Conservation (phyloP, 2,797 vertebrate species). For the Oreortyx pictus region DNA sequence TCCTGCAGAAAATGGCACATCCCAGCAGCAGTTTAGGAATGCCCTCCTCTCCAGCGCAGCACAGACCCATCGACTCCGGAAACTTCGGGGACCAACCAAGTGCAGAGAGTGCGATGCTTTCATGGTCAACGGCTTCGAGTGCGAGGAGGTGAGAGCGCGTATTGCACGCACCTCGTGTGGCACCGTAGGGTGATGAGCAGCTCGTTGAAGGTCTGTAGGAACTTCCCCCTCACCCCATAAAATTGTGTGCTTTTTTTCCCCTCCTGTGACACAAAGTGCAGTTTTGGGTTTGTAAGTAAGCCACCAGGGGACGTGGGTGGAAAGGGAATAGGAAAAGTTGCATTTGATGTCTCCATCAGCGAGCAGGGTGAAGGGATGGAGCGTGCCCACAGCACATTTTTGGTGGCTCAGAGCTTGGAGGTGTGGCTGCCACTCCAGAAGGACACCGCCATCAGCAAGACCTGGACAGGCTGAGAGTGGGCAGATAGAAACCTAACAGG, state of each 20-base stretch:
- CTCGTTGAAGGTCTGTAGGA: not conserved
- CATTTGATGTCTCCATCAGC: too few species aligned
- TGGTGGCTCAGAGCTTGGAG: too few species aligned
- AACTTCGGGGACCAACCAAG: conserved; percentile 89
- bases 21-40: conserved; percentile 73
- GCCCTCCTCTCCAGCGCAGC: conserved; percentile 83
- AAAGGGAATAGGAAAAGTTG: not conserved
- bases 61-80: conserved; percentile 86
- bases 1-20: conserved; percentile 73
- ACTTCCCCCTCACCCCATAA: too few species aligned
- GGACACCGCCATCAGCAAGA: too few species aligned
- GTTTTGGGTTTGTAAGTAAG: not conserved
- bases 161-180: rapidly evolving
- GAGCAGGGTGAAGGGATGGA: too few species aligned
- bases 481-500: too few species aligned
- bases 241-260: not conserved
- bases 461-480: too few species aligned
- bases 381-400: too few species aligned
- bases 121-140: conserved; percentile 92
- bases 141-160: conserved; percentile 88
- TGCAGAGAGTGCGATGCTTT: conserved; percentile 94
- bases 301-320: not conserved
- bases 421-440: too few species aligned
- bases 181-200: too few species aligned
- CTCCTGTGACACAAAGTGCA: rapidly evolving